Base-by-base conservation (phyloP, 2,888 invertebrate species). In the Pristionchus japonicus region DNA sequence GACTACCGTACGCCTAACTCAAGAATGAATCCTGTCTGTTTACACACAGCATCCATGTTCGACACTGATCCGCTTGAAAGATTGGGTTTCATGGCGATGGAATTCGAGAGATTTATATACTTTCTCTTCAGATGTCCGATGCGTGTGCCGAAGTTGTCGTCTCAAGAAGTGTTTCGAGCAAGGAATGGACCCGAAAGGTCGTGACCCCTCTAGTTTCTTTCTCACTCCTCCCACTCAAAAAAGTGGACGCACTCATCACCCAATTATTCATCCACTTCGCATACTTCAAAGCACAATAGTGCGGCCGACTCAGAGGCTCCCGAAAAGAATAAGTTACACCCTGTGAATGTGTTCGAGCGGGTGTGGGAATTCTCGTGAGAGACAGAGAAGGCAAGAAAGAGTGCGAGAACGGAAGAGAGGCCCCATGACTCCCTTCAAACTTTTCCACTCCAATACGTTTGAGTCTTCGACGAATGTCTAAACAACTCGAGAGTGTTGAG, bases 111-210 rank as follows among this genome's bases (percentile, higher is more conserved):
- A 23, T 34, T 34, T 15, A 77, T n/a, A 11, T 6, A n/a, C 9
- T 34, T 11, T 61, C 77, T 34, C 90, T 92, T 86, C 89, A 92
- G 92, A 91, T 43, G 92, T 92, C 27, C 89, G 92, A 89, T 92
- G 92, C 86, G 92, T 92, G n/a, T 92, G 92, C 84, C 86, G 92
- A 70, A 91, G 90, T 84, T 92, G 92, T 88, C 90, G 92, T 27
- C 89, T 92, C 87, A 92, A 92, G 90, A 92, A 92, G 89, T 92
- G 92, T 89, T 92, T 92, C 91, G 92, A 92, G 70, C 91, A 90
- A 90, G 92, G 92, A 88, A 92, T 92, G 92, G 92, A 92, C 88
- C 91, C 92, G 88, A 92, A 92, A 89, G 92, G 92, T 92, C 61
- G 34, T 57, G 57, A 57, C 40, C 77, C 40, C 43, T n/a, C n/a